phyloP scores from a whole-genome alignment of 23 tunicate species.

The Clavelina lepadiformis region DNA sequence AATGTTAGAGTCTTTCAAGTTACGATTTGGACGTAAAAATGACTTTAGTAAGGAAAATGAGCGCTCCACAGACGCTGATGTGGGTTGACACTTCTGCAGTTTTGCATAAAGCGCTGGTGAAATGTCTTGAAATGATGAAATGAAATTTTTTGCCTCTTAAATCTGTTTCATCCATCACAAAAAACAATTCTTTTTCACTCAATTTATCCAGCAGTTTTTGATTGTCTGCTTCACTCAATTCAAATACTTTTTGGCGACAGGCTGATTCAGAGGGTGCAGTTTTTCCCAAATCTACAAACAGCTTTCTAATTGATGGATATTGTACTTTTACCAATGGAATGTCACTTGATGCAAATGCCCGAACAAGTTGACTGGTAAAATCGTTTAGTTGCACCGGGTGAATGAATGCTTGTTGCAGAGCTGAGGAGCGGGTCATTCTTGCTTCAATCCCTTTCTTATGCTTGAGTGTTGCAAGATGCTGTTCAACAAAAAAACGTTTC shows the following conservation, averaged over 20 bases:
- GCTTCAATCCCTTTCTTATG: conserved; percentile 21
- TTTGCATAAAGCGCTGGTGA: no score
- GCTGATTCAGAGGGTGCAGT: conserved; percentile 14
- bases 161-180: conserved; percentile 9
- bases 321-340: conserved; percentile 21
- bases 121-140: no score
- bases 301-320: conserved; percentile 7
- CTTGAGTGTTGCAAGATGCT: conserved; percentile 21
- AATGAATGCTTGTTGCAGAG: conserved; percentile 4
- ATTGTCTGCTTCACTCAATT: conserved; percentile 12
- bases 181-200: conserved; percentile 13
- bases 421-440: background rate
- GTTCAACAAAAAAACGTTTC: conserved; percentile 29
- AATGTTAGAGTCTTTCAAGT: no score
- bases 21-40: no score
- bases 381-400: background rate
- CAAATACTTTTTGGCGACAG: conserved; percentile 8
- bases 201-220: no score
- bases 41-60: no score
- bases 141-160: conserved; percentile 21
- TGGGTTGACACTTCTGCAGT: no score
- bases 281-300: conserved; percentile 21
- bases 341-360: conserved; percentile 28
- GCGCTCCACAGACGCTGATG: no score
- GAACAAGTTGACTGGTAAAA: conserved; percentile 26